These are phyloP conservation scores for Leptopilina boulardi DNA, from an alignment of 1,140 invertebrate genomes.

Conservation along the genomic window DNA sequence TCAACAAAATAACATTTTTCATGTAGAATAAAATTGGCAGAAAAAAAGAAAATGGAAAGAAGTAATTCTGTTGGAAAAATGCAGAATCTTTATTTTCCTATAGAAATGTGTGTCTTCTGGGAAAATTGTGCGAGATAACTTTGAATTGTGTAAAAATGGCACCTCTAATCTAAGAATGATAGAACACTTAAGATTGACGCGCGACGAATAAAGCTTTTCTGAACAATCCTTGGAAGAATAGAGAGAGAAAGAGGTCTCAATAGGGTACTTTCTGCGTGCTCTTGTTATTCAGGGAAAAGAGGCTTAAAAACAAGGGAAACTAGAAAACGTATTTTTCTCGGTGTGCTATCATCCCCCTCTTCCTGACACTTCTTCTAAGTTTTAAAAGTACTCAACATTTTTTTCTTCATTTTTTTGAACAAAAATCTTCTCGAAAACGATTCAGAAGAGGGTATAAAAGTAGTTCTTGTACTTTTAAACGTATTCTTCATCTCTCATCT, in stretches of 20 bases:
- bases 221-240: conserved; percentile 20
- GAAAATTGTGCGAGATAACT: not conserved
- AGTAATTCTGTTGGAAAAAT: no score
- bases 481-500: not conserved
- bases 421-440: conserved; percentile 10
- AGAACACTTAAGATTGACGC: conserved; percentile 21
- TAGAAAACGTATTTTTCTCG: conserved; percentile 2
- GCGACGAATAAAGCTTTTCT: conserved; percentile 16
- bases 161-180: conserved; percentile 2
- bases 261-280: conserved; percentile 26
- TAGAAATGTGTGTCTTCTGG: no score
- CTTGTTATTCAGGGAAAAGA: conserved; percentile 23
- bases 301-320: conserved; percentile 29
- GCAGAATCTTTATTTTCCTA: no score
- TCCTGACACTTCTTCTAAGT: conserved; percentile 11
- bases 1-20: no score
- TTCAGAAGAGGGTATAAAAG: not conserved
- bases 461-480: conserved; percentile 21
- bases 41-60: no score
- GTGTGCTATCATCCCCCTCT: not conserved
- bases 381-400: not conserved
- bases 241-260: conserved; percentile 13
- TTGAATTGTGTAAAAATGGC: not conserved
- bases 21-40: no score
- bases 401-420: not conserved